Conservation (phyloP, 2,113 vertebrate species). For the Puffinus mauretanicus region DNA sequence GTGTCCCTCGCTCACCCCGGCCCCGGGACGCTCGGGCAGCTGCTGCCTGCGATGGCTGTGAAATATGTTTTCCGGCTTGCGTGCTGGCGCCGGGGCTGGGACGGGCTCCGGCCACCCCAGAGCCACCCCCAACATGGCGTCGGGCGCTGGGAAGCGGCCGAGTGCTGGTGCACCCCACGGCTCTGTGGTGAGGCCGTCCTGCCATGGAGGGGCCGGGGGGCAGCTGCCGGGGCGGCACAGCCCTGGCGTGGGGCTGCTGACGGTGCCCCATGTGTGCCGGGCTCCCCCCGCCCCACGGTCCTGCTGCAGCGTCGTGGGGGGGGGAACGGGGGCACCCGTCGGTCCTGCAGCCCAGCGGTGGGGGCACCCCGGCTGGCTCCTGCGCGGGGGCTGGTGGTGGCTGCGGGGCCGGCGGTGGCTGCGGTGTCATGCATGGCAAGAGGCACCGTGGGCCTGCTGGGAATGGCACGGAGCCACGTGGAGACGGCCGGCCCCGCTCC, state of each 20-base stretch:
- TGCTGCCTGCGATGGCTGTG: neutral
- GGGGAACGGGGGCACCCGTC: neutral
- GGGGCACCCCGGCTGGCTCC: neutral
- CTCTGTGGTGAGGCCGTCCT: neutral
- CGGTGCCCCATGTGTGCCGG: fast-evolving
- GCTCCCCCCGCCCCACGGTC: fast-evolving
- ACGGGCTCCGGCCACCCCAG: constrained; percentile 11
- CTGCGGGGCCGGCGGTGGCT: fast-evolving
- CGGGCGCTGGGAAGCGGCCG: neutral
- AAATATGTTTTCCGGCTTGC: neutral
- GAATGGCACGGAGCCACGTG: neutral
- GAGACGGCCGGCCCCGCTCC: fast-evolving
- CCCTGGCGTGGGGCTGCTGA: neutral
- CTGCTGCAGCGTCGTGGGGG: neutral
- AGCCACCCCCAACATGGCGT: neutral
- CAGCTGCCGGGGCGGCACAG: neutral
- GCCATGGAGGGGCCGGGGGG: neutral
- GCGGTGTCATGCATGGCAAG: fast-evolving
- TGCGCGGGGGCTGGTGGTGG: fast-evolving
- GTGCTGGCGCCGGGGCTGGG: neutral
- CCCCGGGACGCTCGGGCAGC: neutral
- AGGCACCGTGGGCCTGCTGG: neutral
- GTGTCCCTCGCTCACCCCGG: neutral
- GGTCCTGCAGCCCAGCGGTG: neutral
- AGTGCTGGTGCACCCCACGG: neutral